phyloP scores from a whole-genome alignment of 2,888 invertebrate species.

The Drosophila helvetica region DNA sequence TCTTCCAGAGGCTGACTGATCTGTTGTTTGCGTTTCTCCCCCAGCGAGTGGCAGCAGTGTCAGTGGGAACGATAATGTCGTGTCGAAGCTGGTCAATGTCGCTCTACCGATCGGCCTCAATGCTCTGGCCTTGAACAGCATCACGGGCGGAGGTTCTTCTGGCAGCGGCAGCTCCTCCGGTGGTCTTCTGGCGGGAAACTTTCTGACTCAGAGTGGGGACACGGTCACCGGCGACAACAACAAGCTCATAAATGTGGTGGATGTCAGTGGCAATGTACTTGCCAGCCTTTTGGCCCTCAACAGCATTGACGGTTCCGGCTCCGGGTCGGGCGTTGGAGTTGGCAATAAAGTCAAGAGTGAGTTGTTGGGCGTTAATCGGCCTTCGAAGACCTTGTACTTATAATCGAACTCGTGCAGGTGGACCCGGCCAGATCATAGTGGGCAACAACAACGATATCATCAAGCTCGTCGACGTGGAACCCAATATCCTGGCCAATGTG shows the following conservation, averaged over 20 bases:
- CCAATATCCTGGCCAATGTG: not conserved
- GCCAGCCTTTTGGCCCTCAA: not conserved
- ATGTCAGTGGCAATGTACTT: not conserved
- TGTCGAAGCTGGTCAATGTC: slow-evolving; percentile 17
- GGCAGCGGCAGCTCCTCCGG: not conserved
- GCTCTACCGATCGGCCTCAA: not conserved
- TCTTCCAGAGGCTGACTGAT: not conserved
- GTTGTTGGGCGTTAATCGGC: not conserved
- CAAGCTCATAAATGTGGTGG: not conserved
- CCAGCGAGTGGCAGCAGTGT: slow-evolving; percentile 10
- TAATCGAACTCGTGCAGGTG: not conserved
- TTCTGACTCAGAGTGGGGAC: not conserved
- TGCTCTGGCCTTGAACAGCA: slow-evolving; percentile 9
- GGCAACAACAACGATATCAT: slow-evolving; percentile 5
- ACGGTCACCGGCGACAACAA: not conserved
- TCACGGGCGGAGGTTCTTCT: not conserved
- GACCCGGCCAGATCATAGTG: slow-evolving; percentile 22
- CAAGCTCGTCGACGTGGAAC: not conserved
- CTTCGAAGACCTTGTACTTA: not conserved
- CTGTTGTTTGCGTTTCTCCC: not conserved
- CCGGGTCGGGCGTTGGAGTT: slow-evolving; percentile 21
- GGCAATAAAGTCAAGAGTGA: slow-evolving; percentile 36
- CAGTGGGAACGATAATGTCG: slow-evolving; percentile 24
- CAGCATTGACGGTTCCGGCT: not conserved
- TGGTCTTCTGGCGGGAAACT: not conserved